A percentile compares a stretch with the other conserved stretches of the same genome.
These are phyloP conservation scores for Anhinga rufa DNA, from an alignment of 2,113 vertebrate genomes.

Conservation along the genomic window DNA sequence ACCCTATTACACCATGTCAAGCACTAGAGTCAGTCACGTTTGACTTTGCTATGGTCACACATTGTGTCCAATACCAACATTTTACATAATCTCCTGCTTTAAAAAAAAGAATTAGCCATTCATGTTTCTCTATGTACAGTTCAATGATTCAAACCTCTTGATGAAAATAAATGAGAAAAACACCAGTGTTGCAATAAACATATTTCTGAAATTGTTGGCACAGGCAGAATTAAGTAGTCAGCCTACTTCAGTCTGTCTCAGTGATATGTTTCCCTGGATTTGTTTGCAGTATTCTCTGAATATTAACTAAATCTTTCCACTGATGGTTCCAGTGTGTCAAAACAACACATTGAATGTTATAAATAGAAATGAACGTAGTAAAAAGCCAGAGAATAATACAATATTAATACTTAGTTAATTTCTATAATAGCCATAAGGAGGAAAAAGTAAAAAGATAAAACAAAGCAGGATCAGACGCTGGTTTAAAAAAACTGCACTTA, in stretches of 20 bases:
- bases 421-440: neutral
- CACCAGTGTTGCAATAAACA: neutral
- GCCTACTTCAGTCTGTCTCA: neutral
- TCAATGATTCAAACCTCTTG: neutral
- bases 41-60: neutral
- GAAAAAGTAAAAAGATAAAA: neutral
- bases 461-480: neutral
- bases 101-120: neutral
- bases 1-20: neutral
- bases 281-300: constrained; percentile 3
- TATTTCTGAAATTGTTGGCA: neutral
- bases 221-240: neutral
- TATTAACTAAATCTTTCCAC: constrained; percentile 32
- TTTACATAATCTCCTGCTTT: neutral
- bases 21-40: neutral
- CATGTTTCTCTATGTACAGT: neutral
- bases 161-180: constrained; percentile 6
- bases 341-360: neutral
- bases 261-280: neutral
- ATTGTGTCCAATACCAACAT: neutral
- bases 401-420: neutral
- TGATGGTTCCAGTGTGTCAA: neutral
- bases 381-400: constrained; percentile 17
- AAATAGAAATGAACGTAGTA: neutral
- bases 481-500: neutral